Conservation (phyloP, 2,888 invertebrate genomes). For the Lepidochitona cinerea region DNA sequence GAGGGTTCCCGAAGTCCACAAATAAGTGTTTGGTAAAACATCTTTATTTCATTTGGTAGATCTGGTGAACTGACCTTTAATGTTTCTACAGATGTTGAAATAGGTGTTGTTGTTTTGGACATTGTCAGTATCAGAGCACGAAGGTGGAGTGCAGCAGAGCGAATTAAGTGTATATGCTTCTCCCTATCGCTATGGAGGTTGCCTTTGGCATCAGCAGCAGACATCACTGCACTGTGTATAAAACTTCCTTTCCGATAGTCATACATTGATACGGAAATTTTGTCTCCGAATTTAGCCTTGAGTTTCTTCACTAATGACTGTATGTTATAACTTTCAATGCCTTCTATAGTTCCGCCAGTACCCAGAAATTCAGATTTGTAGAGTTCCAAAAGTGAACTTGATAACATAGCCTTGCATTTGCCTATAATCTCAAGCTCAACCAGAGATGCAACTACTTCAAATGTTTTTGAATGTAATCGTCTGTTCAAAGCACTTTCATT, state of each 20-base stretch:
- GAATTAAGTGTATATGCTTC: neutral
- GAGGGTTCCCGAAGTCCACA: neutral
- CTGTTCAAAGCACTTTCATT: neutral
- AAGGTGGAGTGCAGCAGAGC: constrained; percentile 3
- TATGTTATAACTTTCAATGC: neutral
- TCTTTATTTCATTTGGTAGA: neutral
- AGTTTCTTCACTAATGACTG: too few species aligned
- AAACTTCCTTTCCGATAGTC: constrained; percentile 7
- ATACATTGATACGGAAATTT: neutral
- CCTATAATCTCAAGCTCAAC: too few species aligned
- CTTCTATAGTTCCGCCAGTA: constrained; percentile 3
- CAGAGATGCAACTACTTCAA: too few species aligned
- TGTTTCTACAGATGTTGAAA: neutral
- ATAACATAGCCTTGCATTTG: too few species aligned
- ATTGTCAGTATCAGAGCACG: neutral
- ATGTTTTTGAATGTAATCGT: too few species aligned
- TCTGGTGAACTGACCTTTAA: constrained; percentile 2
- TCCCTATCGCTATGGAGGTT: neutral
- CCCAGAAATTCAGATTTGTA: constrained; percentile 9
- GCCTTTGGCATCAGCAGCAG: neutral
- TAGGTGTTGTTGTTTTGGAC: constrained; percentile 7
- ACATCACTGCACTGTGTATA: neutral
- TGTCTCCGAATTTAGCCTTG: constrained; percentile 4
- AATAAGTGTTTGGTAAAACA: constrained; percentile 7
- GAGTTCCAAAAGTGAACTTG: neutral